A percentile compares a stretch with the other conserved stretches of the same genome.
Evolutionary conservation across 2,113 vertebrate species (phyloP).

Genomic region (Manacus vitellinus): DNA sequence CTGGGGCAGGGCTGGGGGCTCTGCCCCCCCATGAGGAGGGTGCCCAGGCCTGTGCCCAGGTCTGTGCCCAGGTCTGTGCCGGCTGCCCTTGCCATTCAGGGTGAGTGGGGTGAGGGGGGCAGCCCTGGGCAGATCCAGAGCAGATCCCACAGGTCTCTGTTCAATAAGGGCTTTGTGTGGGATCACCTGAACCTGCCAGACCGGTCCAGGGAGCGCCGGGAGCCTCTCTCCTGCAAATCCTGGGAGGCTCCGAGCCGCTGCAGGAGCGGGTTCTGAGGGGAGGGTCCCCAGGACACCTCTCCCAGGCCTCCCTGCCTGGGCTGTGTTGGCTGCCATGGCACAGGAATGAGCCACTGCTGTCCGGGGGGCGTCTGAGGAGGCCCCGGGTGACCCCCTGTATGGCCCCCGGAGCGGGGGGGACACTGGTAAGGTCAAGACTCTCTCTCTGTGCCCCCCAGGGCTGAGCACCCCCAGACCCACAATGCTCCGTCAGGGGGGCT

Average conservation of each 20-base stretch:
- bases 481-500: accelerated
- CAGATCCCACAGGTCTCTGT: neutral
- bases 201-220: neutral
- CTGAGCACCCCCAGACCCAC: accelerated
- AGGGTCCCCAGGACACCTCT: accelerated
- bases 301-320: neutral
- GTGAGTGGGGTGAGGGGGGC: too few relatives aligned
- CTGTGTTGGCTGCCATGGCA: accelerated
- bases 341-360: neutral
- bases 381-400: accelerated
- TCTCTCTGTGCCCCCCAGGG: accelerated
- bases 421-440: too few relatives aligned
- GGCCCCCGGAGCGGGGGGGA: too few relatives aligned
- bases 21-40: neutral
- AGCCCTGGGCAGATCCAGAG: neutral
- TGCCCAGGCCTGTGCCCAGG: neutral
- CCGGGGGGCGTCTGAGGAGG: too few relatives aligned
- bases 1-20: neutral
- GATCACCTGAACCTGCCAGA: neutral
- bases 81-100: neutral
- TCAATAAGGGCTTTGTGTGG: neutral
- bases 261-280: accelerated
- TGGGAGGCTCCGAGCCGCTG: neutral
- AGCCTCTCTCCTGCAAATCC: neutral
- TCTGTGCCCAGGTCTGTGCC: neutral